Evolutionary conservation across 2,888 invertebrate species (phyloP).

Genomic region (Noctua janthina): DNA sequence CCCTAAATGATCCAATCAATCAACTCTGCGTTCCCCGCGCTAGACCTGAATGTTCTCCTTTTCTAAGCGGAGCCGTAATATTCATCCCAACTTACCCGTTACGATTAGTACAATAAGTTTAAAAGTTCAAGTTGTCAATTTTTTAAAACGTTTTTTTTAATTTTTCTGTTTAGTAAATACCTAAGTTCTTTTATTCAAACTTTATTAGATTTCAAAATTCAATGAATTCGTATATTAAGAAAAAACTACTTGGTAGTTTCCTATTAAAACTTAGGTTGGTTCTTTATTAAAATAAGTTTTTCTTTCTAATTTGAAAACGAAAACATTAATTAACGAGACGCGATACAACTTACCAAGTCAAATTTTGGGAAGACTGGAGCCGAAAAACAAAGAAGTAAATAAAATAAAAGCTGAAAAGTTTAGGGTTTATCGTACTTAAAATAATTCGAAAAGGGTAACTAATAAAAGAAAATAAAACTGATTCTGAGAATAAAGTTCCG

Average conservation of each 20-base stretch:
- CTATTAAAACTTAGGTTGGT: background rate
- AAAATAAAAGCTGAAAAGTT: background rate
- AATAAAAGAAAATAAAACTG: background rate
- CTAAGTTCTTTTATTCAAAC: too few relatives aligned
- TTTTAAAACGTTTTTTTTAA: background rate
- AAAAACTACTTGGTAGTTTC: background rate
- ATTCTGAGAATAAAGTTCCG: background rate
- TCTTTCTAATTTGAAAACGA: background rate
- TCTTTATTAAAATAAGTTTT: background rate
- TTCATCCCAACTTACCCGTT: background rate
- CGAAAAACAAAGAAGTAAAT: background rate
- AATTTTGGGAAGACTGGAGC: background rate
- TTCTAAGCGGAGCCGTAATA: background rate
- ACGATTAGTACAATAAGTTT: background rate
- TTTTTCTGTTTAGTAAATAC: too few relatives aligned
- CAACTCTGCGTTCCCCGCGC: too few relatives aligned
- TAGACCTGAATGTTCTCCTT: background rate
- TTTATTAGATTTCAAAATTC: background rate
- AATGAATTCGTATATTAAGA: background rate
- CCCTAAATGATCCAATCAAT: slow-evolving; percentile 3
- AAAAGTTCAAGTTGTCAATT: background rate
- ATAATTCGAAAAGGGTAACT: background rate
- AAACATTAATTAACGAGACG: background rate
- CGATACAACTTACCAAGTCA: slow-evolving; percentile 18
- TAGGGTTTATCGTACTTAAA: background rate